These are phyloP conservation scores for Bombus superbus DNA, from an alignment of 1,140 invertebrate species.

Conservation along the genomic window DNA sequence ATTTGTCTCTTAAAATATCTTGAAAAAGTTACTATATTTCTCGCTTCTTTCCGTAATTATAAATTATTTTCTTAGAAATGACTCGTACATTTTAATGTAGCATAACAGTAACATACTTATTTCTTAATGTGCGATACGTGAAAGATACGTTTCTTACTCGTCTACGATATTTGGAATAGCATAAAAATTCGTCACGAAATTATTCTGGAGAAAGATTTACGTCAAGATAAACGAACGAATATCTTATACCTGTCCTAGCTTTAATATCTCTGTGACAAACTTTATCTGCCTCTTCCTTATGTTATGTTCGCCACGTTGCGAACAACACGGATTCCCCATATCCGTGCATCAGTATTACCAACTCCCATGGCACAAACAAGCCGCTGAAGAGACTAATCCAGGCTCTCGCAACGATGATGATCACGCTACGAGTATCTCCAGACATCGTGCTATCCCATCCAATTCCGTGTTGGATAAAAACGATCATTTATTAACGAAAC, in stretches of 20 bases:
- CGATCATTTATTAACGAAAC: slow-evolving; percentile 26
- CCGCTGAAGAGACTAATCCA: background rate
- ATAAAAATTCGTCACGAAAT: no score
- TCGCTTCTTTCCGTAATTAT: no score
- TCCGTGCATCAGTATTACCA: background rate
- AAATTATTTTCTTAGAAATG: no score
- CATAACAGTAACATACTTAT: no score
- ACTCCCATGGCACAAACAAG: background rate
- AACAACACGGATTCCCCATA: background rate
- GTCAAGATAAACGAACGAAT: no score
- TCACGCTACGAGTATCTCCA: background rate
- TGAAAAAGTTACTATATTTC: background rate
- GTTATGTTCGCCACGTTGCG: background rate
- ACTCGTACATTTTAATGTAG: no score
- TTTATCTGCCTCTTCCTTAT: background rate
- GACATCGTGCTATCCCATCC: background rate
- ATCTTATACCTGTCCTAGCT: no score
- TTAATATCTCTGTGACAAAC: background rate
- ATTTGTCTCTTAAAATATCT: background rate
- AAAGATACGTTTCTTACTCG: no score
- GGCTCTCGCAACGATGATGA: slow-evolving; percentile 10
- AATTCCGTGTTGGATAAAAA: background rate
- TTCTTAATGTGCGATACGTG: no score
- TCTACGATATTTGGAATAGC: no score
- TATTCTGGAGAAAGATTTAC: no score